Percentiles rank a stretch among this genome's conserved stretches.
phyloP scores from a whole-genome alignment of 2,888 invertebrate genomes.

The Plagiodera versicolora region DNA sequence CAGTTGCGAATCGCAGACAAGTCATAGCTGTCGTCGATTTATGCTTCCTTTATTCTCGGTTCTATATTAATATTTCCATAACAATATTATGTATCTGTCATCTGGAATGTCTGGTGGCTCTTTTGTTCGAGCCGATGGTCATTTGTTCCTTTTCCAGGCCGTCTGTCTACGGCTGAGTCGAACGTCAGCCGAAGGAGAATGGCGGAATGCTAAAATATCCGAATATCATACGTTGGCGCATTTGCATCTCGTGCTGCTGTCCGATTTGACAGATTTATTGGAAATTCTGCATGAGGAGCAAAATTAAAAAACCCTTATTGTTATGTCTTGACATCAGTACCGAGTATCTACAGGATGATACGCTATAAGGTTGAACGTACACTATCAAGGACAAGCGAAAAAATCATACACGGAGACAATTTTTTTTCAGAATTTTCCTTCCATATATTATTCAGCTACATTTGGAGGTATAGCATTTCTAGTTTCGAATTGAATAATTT shows the following conservation, averaged over 20 bases:
- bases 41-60: slow-evolving; percentile 49
- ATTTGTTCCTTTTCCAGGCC: slow-evolving; percentile 47
- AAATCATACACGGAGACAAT: too few species aligned
- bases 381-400: too few species aligned
- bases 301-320: slow-evolving; percentile 50
- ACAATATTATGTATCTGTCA: slow-evolving; percentile 54
- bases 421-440: too few species aligned
- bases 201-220: slow-evolving; percentile 41
- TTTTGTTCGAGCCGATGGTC: slow-evolving; percentile 44
- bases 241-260: slow-evolving; percentile 52
- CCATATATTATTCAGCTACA: too few species aligned
- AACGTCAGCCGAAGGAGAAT: slow-evolving; percentile 32
- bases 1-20: slow-evolving; percentile 35
- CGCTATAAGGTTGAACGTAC: neutral
- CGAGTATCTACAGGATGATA: neutral
- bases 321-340: slow-evolving; percentile 34
- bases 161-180: slow-evolving; percentile 42
- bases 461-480: too few species aligned
- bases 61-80: slow-evolving; percentile 55
- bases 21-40: slow-evolving; percentile 45
- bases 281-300: slow-evolving; percentile 40
- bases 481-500: too few species aligned
- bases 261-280: slow-evolving; percentile 55
- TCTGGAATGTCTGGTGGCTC: slow-evolving; percentile 41
- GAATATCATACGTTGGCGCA: slow-evolving; percentile 50